Evolutionary conservation across 2,113 vertebrate species (phyloP).

Genomic region (Bagarius yarrelli): DNA sequence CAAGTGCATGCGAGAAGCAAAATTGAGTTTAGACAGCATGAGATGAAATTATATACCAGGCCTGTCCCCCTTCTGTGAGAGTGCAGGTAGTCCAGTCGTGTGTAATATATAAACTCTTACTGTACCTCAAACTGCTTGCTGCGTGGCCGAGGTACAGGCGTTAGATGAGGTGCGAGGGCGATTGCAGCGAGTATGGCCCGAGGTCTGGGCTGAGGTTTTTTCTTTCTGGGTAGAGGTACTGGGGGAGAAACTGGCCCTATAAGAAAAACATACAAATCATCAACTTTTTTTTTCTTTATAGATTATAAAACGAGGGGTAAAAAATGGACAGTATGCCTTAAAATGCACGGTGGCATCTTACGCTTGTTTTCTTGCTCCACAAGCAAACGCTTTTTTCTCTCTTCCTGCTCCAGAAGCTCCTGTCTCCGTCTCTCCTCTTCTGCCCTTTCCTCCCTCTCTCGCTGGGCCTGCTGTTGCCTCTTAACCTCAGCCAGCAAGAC

Average conservation of each 20-base stretch:
- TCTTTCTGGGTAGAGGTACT: constrained; percentile 69
- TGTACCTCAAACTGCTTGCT: constrained; percentile 69
- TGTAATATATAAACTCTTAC: constrained; percentile 31
- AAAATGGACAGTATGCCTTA: background rate
- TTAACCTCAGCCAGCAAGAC: constrained; percentile 47
- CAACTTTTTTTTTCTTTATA: background rate
- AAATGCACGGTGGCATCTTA: constrained; percentile 28
- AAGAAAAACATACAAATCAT: background rate
- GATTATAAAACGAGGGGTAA: background rate
- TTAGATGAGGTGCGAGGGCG: constrained; percentile 18
- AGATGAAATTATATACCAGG: too few species aligned
- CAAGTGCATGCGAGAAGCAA: background rate
- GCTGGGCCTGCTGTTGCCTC: constrained; percentile 57
- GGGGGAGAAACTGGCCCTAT: constrained; percentile 59
- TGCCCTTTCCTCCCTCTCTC: constrained; percentile 57
- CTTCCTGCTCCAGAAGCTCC: constrained; percentile 37
- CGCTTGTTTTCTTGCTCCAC: constrained; percentile 61
- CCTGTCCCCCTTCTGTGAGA: too few species aligned
- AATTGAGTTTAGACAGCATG: background rate
- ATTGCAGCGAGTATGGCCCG: constrained; percentile 29
- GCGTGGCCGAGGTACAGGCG: constrained; percentile 73
- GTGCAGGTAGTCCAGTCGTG: background rate
- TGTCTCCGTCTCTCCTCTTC: constrained; percentile 51
- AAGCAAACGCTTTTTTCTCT: constrained; percentile 54
- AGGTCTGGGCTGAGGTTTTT: constrained; percentile 46